Evolutionary conservation across 2,113 vertebrate genomes (phyloP), one percentile per base, ranked within the genome.

Genomic region (Oenanthe oenanthe): DNA sequence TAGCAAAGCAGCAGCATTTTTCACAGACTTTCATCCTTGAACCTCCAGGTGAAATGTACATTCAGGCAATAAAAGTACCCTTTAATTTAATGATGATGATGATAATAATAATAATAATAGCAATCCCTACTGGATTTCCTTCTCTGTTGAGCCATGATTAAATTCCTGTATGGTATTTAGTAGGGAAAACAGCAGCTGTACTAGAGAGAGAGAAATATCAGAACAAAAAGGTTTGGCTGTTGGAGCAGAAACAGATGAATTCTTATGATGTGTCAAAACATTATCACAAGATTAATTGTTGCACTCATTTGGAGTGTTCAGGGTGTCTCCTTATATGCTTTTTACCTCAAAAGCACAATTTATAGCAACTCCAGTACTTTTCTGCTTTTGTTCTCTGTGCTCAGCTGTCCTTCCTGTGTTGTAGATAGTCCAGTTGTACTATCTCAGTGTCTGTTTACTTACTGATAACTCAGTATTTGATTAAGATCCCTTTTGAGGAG

Each of bases 391-490:
- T 6, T 71, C 2, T 53, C 26, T 47, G 2, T 51, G 34, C 16
- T 85, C 31, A 70, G 28, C 34, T 89, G 57, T 88, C 58, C 58
- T 92, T 92, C 38, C n/a, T 82, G 48, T 79, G 16, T 61, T 87
- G 50, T 50, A 72, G 54, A 54, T 94, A 36, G 48, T 61, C 17
- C 21, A 58, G 16, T 51, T 3, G 5, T 10, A 10, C 60, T 86
- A 51, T 94, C 60, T 92, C 31, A 56, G 22, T 83, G 62, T 71
- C 60, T 92, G 20, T 88, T 94, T 90, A 34, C 65, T 88, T 85
- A 62, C 54, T 88, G 82, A 50, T 88, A 92, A 90, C 53, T 94
- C 65, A 57, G 63, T 71, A 51, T 77, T 85, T 80, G 79, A 70
- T 66, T 94, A 80, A 86, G 82, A 57, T 85, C 32, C 63, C 17